Conservation (phyloP, 2,888 invertebrate species). For the Hydrotaea cyrtoneurina region DNA sequence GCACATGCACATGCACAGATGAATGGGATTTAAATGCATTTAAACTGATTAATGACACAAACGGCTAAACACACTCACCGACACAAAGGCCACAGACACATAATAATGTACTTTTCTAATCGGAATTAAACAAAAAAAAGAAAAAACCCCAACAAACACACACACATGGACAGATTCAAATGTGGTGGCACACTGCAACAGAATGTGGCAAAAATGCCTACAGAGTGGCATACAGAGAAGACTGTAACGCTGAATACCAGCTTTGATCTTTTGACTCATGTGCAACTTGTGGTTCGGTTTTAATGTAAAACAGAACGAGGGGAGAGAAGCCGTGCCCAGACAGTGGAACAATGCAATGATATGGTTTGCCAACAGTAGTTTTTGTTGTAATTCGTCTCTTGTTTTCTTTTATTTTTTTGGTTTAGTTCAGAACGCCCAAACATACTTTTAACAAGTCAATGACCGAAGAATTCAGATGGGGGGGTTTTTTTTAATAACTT, state of each 20-base stretch:
- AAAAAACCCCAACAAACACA: background rate
- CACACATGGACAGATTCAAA: background rate
- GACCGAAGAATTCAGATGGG: slow-evolving; percentile 28
- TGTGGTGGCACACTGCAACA: background rate
- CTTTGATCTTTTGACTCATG: slow-evolving; percentile 34
- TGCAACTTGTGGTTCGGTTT: slow-evolving; percentile 51
- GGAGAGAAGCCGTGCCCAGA: background rate
- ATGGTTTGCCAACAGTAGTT: slow-evolving; percentile 49
- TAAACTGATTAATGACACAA: slow-evolving; percentile 17
- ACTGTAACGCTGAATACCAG: background rate
- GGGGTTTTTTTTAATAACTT: slow-evolving; percentile 34
- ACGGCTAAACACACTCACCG: background rate
- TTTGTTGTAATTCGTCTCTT: background rate
- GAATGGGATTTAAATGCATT: slow-evolving; percentile 11
- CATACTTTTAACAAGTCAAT: slow-evolving; percentile 48
- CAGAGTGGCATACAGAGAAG: background rate
- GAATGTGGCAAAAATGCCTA: background rate
- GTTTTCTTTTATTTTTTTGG: background rate
- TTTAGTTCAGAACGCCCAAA: background rate
- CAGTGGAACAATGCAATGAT: slow-evolving; percentile 25
- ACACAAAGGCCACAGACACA: slow-evolving; percentile 15
- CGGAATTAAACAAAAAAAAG: background rate
- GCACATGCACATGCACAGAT: background rate
- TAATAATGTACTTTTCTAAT: slow-evolving; percentile 22
- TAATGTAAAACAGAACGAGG: slow-evolving; percentile 18